phyloP scores from a whole-genome alignment of 2,113 vertebrate genomes.

The Stomatorhinus ivindoensis region DNA sequence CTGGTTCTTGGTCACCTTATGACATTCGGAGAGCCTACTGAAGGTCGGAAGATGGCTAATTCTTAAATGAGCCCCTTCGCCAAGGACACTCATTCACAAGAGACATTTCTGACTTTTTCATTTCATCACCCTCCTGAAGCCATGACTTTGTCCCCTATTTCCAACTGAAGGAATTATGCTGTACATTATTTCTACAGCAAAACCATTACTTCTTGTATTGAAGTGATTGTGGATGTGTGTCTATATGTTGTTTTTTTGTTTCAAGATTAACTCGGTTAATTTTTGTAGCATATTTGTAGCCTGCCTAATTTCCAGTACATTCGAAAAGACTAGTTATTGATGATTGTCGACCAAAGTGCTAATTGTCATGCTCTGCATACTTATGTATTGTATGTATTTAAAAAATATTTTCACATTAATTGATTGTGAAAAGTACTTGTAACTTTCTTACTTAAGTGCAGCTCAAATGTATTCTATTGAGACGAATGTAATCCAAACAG shows the following conservation, averaged over 20 bases:
- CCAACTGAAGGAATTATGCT: neutral
- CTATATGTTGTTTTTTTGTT: neutral
- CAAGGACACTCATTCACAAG: neutral
- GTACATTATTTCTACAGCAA: conserved; percentile 4
- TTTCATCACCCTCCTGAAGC: neutral
- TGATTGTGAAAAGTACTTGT: neutral
- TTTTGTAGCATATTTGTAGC: neutral
- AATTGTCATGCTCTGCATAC: neutral
- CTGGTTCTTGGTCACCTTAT: conserved; percentile 59
- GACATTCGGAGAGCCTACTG: conserved; percentile 66
- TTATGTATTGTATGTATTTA: neutral
- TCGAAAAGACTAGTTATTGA: neutral
- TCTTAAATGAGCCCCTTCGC: neutral
- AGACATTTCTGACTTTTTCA: neutral
- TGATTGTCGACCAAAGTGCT: neutral
- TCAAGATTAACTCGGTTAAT: neutral
- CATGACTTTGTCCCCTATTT: neutral
- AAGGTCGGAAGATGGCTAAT: neutral
- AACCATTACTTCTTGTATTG: conserved; percentile 1
- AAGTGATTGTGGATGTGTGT: neutral
- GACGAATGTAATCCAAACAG: neutral
- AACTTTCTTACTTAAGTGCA: neutral
- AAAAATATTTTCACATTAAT: neutral
- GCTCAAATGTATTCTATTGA: neutral
- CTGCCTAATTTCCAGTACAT: neutral